Percentiles rank a stretch among this genome's conserved stretches.
phyloP scores from a whole-genome alignment of 2,797 vertebrate species.

The Falco berigora region DNA sequence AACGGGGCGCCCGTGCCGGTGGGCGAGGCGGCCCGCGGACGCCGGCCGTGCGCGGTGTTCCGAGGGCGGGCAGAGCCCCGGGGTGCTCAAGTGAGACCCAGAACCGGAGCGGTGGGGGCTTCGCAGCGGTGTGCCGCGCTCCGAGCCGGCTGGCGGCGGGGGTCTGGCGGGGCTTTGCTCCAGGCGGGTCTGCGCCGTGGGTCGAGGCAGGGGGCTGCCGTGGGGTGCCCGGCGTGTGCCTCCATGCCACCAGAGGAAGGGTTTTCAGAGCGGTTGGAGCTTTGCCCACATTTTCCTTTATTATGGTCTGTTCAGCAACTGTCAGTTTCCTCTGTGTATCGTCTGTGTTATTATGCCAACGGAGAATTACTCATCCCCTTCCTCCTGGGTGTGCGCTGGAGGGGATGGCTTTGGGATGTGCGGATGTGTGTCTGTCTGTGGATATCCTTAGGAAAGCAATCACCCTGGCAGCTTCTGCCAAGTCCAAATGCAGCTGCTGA shows the following conservation, averaged over 20 bases:
- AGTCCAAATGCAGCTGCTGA: not conserved
- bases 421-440: not conserved
- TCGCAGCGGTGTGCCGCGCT: too few relatives aligned
- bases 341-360: fast-evolving
- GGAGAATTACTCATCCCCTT: not conserved
- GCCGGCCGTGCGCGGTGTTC: not conserved
- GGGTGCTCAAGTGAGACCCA: fast-evolving
- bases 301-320: fast-evolving
- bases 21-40: not conserved
- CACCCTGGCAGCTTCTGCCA: not conserved
- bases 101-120: not conserved
- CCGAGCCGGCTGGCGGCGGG: not conserved
- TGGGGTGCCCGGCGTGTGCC: fast-evolving
- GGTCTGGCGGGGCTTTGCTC: not conserved
- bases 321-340: not conserved
- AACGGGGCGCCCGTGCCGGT: too few relatives aligned
- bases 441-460: not conserved
- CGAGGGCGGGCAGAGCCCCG: not conserved
- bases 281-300: not conserved
- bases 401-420: not conserved
- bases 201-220: not conserved
- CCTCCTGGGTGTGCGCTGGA: too few relatives aligned
- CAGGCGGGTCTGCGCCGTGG: fast-evolving
- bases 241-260: not conserved
- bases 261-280: not conserved